phyloP scores from a whole-genome alignment of 2,113 vertebrate species.

The Thomomys bottae region DNA sequence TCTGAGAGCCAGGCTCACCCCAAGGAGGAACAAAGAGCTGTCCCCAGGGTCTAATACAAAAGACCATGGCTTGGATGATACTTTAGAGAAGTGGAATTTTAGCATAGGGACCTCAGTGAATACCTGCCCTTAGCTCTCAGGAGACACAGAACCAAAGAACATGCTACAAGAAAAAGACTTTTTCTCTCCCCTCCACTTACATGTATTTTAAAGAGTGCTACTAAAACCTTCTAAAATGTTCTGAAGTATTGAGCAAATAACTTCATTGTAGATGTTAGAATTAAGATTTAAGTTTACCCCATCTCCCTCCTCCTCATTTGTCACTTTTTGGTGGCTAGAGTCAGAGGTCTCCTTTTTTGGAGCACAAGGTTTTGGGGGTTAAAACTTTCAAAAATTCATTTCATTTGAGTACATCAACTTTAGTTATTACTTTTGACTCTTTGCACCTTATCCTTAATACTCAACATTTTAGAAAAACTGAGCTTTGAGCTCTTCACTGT shows the following conservation, averaged over 20 bases:
- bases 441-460: slow-evolving; percentile 47
- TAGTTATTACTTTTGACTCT: slow-evolving; percentile 72
- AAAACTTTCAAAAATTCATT: slow-evolving; percentile 68
- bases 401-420: slow-evolving; percentile 71
- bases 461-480: slow-evolving; percentile 69
- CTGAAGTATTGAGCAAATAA: slow-evolving; percentile 40
- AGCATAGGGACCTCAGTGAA: slow-evolving; percentile 83
- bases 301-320: neutral
- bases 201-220: slow-evolving; percentile 47
- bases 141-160: slow-evolving; percentile 65
- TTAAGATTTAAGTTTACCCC: slow-evolving; percentile 35
- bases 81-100: slow-evolving; percentile 82
- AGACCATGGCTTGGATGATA: slow-evolving; percentile 84
- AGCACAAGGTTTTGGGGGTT: slow-evolving; percentile 38
- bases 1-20: slow-evolving; percentile 87
- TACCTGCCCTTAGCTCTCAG: slow-evolving; percentile 80
- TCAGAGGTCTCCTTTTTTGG: slow-evolving; percentile 51
- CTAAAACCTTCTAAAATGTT: slow-evolving; percentile 47
- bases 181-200: neutral
- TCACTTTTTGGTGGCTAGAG: slow-evolving; percentile 49
- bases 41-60: slow-evolving; percentile 86
- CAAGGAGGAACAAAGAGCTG: slow-evolving; percentile 88
- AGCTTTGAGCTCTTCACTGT: slow-evolving; percentile 61
- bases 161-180: neutral
- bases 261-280: slow-evolving; percentile 16